Conservation (phyloP, 2,113 vertebrate genomes). For the Chrysemys picta region DNA sequence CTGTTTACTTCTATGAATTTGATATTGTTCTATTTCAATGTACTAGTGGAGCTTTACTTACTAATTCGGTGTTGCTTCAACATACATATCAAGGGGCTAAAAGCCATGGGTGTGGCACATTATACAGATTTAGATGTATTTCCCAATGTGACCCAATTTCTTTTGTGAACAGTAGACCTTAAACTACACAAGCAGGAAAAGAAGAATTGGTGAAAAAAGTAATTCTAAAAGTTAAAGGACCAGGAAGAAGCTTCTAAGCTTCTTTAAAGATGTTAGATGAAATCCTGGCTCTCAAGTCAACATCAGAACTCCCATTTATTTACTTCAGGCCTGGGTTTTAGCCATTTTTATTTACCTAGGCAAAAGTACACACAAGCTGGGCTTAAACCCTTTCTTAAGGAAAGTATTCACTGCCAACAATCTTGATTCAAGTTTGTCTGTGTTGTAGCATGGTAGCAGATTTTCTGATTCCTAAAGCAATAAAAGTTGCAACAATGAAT, state of each 20-base stretch:
- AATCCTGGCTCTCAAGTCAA: background rate
- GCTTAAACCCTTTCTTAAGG: background rate
- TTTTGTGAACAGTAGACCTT: background rate
- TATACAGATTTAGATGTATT: background rate
- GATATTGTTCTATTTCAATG: background rate
- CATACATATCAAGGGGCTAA: background rate
- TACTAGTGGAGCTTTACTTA: background rate
- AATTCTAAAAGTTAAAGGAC: background rate
- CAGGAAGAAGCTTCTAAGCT: background rate
- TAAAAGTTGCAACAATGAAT: background rate
- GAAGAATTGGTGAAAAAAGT: rapidly evolving
- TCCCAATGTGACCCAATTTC: background rate
- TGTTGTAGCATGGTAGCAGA: background rate
- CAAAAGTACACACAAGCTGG: no score
- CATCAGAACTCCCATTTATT: background rate
- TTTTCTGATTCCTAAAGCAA: background rate
- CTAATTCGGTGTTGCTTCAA: background rate
- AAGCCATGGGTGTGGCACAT: background rate
- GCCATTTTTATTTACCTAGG: background rate
- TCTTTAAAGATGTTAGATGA: background rate
- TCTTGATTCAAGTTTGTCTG: background rate
- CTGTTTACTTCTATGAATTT: background rate
- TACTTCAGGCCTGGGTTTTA: background rate
- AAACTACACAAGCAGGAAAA: background rate
- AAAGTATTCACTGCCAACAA: background rate